Conservation (phyloP, 2,888 invertebrate species). For the Corythucha ciliata region DNA sequence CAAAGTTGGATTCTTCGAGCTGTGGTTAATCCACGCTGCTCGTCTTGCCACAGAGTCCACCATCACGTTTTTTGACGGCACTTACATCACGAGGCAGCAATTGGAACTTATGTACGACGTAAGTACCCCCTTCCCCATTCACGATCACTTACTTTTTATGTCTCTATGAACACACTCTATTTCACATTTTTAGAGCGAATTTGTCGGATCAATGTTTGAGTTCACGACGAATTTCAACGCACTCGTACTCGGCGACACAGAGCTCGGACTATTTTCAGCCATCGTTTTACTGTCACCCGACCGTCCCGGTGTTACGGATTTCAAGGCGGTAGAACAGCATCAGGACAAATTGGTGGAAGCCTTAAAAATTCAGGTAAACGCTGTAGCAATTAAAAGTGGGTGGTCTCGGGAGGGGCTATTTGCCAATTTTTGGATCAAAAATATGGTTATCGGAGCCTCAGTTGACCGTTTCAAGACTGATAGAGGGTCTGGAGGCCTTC, state of each 20-base stretch:
- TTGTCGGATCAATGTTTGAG: conserved; percentile 70
- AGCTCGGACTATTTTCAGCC: conserved; percentile 80
- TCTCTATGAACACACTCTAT: too few relatives aligned
- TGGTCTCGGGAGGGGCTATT: conserved; percentile 50
- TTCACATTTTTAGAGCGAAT: conserved; percentile 57
- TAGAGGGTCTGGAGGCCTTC: too few relatives aligned
- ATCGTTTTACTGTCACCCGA: conserved; percentile 74
- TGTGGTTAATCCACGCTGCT: conserved; percentile 83
- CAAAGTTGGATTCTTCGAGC: conserved; percentile 93
- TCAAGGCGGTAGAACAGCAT: conserved; percentile 65
- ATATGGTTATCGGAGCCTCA: too few relatives aligned
- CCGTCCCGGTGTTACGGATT: conserved; percentile 69
- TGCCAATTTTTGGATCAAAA: too few relatives aligned
- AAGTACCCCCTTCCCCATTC: conserved; percentile 43
- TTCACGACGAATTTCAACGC: conserved; percentile 60
- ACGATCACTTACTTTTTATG: background rate
- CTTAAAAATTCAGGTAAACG: conserved; percentile 66
- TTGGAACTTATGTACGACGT: conserved; percentile 82
- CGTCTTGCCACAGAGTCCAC: conserved; percentile 65
- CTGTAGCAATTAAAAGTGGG: conserved; percentile 49
- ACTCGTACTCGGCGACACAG: conserved; percentile 75
- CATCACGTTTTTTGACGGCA: conserved; percentile 84
- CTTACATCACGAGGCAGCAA: conserved; percentile 70
- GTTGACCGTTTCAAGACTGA: too few relatives aligned
- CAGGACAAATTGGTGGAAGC: conserved; percentile 79